Conservation (phyloP, 2,113 vertebrate genomes). For the Brienomyrus longianalis region DNA sequence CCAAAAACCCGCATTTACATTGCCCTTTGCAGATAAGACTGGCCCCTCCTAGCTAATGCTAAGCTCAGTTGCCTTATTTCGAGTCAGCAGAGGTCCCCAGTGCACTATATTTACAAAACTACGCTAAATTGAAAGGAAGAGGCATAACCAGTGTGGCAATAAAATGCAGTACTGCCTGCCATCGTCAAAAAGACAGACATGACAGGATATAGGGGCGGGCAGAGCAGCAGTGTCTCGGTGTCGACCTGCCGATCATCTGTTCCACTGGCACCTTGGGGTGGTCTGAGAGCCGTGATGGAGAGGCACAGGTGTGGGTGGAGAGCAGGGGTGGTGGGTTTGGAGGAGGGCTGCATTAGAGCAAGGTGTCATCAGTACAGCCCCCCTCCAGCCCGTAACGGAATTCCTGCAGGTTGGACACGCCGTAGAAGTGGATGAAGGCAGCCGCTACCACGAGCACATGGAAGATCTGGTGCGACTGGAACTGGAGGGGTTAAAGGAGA, state of each 20-base stretch:
- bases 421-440: conserved; percentile 93
- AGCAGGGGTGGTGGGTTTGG: not conserved
- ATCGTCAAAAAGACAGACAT: not conserved
- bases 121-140: not conserved
- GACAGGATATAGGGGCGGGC: not conserved
- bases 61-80: not conserved
- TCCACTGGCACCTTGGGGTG: not conserved
- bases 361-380: conserved; percentile 90
- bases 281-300: not conserved
- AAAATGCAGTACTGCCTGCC: not conserved
- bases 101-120: not conserved
- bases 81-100: not conserved
- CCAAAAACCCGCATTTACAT: too few species aligned
- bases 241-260: not conserved
- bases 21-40: too few species aligned
- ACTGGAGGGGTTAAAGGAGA: conserved; percentile 53
- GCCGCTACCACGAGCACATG: conserved; percentile 93
- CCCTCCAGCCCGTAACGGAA: conserved; percentile 92
- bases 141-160: not conserved
- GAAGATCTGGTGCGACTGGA: conserved; percentile 97
- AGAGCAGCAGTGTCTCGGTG: not conserved
- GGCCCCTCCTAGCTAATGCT: too few species aligned
- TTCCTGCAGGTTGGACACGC: conserved; percentile 94
- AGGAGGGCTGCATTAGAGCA: conserved; percentile 62
- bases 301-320: not conserved